A percentile compares a stretch with the other conserved stretches of the same genome.
These are phyloP conservation scores for Pandemis cinnamomeana DNA, from an alignment of 2,888 invertebrate genomes.

Conservation along the genomic window DNA sequence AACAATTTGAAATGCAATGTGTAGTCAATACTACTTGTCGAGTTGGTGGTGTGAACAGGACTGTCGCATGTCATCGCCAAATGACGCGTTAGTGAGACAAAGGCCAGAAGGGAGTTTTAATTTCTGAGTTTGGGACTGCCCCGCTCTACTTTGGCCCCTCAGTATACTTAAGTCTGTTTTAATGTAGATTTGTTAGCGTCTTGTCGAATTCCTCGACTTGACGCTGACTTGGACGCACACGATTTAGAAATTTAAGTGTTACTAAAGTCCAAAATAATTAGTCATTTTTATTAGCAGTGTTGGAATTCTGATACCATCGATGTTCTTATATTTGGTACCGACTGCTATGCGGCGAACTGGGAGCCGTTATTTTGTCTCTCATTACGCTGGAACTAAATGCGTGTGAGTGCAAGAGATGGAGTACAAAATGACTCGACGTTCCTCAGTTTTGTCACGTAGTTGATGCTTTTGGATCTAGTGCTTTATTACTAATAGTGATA, in stretches of 20 bases:
- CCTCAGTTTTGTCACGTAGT: not conserved
- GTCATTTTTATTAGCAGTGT: constrained; percentile 45
- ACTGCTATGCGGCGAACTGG: not conserved
- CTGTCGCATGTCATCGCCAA: too few relatives aligned
- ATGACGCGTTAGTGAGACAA: too few relatives aligned
- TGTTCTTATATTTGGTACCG: constrained; percentile 36
- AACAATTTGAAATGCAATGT: too few relatives aligned
- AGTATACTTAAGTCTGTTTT: constrained; percentile 12
- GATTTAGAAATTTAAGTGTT: constrained; percentile 64
- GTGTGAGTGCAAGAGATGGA: not conserved
- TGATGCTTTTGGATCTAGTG: constrained; percentile 23
- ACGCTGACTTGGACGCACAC: constrained; percentile 62
- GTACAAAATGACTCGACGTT: not conserved
- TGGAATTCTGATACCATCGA: constrained; percentile 27
- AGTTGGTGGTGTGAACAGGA: too few relatives aligned
- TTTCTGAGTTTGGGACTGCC: not conserved
- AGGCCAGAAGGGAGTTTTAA: not conserved
- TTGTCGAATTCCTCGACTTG: constrained; percentile 47
- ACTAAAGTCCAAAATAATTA: constrained; percentile 55
- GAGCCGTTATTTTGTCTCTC: not conserved
- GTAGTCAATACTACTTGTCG: too few relatives aligned
- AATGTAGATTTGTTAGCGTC: constrained; percentile 56
- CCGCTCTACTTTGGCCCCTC: not conserved
- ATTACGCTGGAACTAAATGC: not conserved
- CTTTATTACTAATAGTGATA: constrained; percentile 27